Conservation (phyloP, 2,888 invertebrate species). For the Leptopilina myrica region DNA sequence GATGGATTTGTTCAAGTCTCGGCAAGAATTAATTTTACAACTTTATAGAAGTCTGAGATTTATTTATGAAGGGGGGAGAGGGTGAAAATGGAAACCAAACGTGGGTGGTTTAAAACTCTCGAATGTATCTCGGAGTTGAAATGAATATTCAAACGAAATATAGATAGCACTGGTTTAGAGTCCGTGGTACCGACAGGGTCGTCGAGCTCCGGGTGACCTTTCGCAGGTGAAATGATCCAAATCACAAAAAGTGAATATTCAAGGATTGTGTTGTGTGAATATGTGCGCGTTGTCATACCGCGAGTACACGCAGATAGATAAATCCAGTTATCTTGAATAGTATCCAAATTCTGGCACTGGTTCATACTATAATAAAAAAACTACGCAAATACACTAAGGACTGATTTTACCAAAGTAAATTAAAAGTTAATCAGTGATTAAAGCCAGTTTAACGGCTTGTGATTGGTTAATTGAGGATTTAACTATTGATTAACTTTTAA, state of each 20-base stretch:
- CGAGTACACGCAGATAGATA: slow-evolving; percentile 13
- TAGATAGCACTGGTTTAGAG: slow-evolving; percentile 45
- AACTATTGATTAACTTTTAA: too few relatives aligned
- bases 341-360: slow-evolving; percentile 32
- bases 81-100: slow-evolving; percentile 31
- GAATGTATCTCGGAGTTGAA: slow-evolving; percentile 56
- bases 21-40: slow-evolving; percentile 2
- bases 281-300: slow-evolving; percentile 24
- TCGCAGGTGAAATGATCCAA: slow-evolving; percentile 67
- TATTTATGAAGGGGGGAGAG: slow-evolving; percentile 6
- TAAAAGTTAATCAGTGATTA: too few relatives aligned
- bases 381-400: not conserved
- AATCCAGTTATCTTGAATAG: slow-evolving; percentile 28
- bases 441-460: too few relatives aligned
- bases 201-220: slow-evolving; percentile 61
- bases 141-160: slow-evolving; percentile 67
- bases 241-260: slow-evolving; percentile 65
- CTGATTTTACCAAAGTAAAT: too few relatives aligned
- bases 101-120: slow-evolving; percentile 61
- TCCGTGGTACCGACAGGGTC: slow-evolving; percentile 46
- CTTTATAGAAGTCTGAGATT: slow-evolving; percentile 27
- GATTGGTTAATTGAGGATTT: too few relatives aligned
- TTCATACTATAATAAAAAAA: slow-evolving; percentile 7
- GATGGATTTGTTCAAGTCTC: not conserved
- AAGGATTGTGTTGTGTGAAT: slow-evolving; percentile 48